Evolutionary conservation across 2,797 vertebrate species (phyloP).

Genomic region (Macrochelys suwanniensis): DNA sequence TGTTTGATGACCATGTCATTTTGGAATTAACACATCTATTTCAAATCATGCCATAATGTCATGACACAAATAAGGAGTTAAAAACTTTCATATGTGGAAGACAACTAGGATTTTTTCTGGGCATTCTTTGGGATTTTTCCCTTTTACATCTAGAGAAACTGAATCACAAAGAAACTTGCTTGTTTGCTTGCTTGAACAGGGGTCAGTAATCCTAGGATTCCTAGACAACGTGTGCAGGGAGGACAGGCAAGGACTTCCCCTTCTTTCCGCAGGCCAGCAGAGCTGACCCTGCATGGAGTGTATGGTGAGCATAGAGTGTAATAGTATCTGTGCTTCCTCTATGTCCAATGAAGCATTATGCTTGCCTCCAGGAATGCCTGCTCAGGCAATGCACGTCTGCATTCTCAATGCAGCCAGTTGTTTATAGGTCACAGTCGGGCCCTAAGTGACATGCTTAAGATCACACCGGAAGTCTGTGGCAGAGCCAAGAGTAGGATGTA

Average conservation of each 20-base stretch:
- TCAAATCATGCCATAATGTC: neutral
- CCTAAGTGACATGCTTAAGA: neutral
- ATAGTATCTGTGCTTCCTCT: neutral
- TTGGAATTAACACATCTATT: constrained; percentile 8
- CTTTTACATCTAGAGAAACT: neutral
- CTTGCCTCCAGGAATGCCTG: neutral
- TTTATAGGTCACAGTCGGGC: neutral
- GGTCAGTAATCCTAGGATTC: neutral
- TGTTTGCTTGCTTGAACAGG: constrained; percentile 6
- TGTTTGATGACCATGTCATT: constrained; percentile 18
- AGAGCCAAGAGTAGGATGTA: neutral
- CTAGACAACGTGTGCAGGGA: neutral
- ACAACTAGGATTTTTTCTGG: neutral
- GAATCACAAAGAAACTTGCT: neutral
- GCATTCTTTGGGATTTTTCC: neutral
- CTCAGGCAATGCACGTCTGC: neutral
- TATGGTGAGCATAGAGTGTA: neutral
- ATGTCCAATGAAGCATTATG: neutral
- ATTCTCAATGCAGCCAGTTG: neutral
- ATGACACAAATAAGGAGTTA: neutral
- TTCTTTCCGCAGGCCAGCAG: neutral
- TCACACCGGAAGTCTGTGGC: neutral
- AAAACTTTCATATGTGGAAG: neutral
- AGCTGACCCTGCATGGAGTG: neutral
- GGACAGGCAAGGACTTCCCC: neutral